These are phyloP conservation scores for Camelus bactrianus DNA, from an alignment of 2,113 vertebrate genomes.

Conservation along the genomic window DNA sequence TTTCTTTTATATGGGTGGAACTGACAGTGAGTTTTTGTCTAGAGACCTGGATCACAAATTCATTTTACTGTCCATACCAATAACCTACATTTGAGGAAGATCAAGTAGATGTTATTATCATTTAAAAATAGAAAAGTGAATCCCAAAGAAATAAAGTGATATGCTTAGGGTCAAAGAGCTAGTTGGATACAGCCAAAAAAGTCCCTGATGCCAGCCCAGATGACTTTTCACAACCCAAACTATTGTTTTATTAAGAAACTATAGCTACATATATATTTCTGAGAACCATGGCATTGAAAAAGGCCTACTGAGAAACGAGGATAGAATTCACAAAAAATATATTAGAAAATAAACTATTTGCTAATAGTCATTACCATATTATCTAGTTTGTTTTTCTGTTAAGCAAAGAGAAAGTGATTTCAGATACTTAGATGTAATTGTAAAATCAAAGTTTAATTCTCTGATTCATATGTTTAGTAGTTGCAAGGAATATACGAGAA, in stretches of 20 bases:
- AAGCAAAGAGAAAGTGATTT: neutral
- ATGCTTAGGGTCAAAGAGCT: neutral
- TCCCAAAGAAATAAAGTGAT: neutral
- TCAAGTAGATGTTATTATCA: neutral
- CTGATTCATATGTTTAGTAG: neutral
- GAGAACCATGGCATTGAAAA: neutral
- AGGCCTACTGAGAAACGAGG: neutral
- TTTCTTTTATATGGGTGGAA: neutral
- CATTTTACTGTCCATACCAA: neutral
- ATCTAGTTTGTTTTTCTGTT: neutral
- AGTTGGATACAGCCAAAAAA: neutral
- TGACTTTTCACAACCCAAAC: neutral
- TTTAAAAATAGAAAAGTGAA: neutral
- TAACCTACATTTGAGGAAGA: neutral
- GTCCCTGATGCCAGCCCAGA: neutral
- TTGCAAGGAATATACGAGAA: neutral
- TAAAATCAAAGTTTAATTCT: neutral
- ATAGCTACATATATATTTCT: neutral
- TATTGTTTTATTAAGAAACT: constrained; percentile 14
- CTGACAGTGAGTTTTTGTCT: neutral
- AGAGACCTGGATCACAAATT: neutral
- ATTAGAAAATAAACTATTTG: neutral
- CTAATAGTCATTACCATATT: neutral
- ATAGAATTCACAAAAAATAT: neutral
- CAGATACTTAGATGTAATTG: neutral